phyloP scores from a whole-genome alignment of 30 jellyfish, hydroid and myxozoan species.

The Aurelia sp. region DNA sequence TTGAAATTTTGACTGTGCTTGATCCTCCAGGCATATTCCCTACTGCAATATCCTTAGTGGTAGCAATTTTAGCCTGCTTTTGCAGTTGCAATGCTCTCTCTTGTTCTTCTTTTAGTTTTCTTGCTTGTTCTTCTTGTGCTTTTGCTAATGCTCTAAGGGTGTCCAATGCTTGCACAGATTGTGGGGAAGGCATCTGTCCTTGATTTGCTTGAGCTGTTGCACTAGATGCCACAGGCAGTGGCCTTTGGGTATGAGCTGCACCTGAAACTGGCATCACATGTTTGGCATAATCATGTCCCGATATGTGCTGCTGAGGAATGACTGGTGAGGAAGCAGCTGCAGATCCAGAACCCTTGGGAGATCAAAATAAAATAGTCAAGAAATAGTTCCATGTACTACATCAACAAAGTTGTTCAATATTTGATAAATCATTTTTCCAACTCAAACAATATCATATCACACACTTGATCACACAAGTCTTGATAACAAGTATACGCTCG shows the following conservation, averaged over 20 bases:
- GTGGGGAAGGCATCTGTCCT: constrained; percentile 4
- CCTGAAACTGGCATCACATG: background rate
- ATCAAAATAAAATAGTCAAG: no score
- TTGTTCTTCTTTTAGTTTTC: constrained; percentile 48
- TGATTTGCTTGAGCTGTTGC: background rate
- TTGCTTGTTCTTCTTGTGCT: constrained; percentile 77
- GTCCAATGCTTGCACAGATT: constrained; percentile 72
- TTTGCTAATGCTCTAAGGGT: constrained; percentile 69
- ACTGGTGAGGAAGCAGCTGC: background rate
- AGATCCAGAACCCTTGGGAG: background rate
- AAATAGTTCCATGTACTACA: no score
- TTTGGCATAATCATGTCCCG: constrained; percentile 42
- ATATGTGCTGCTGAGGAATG: constrained; percentile 14
- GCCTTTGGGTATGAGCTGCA: constrained; percentile 5
- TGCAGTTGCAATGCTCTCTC: constrained; percentile 48
- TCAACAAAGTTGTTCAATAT: no score
- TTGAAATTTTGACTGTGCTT: background rate
- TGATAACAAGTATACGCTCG: no score
- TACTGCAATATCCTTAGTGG: background rate
- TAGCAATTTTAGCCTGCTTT: constrained; percentile 22
- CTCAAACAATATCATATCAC: no score
- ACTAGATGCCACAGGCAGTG: background rate
- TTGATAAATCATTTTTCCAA: no score
- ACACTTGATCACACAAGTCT: no score
- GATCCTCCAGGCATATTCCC: background rate